Evolutionary conservation across 2,113 vertebrate species (phyloP).

Genomic region (Typhlomys cinereus): DNA sequence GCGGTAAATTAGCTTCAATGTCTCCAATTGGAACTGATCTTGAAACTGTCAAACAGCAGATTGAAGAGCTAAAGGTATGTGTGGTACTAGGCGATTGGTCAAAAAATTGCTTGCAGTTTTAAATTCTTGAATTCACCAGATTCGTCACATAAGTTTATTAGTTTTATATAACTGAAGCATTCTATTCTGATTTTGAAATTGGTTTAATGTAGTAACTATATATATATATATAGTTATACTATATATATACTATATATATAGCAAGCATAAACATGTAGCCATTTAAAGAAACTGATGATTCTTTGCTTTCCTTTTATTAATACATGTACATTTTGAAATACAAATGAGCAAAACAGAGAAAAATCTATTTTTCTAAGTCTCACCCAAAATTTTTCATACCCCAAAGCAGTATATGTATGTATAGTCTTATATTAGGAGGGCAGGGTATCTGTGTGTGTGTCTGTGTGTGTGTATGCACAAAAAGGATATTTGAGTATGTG

Average conservation of each 20-base stretch:
- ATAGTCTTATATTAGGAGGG: no score
- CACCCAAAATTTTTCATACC: not conserved
- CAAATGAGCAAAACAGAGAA: not conserved
- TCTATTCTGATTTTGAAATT: constrained; percentile 10
- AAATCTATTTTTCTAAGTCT: not conserved
- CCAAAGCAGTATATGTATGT: not conserved
- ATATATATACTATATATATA: no score
- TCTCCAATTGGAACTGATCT: constrained; percentile 97
- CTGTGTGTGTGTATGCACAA: not conserved
- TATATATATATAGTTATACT: no score
- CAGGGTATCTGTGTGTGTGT: no score
- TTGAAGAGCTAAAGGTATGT: constrained; percentile 96
- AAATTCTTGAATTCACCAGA: not conserved
- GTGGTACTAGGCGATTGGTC: not conserved
- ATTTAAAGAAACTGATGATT: constrained; percentile 21
- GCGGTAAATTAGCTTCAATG: constrained; percentile 95
- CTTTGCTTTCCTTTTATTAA: not conserved
- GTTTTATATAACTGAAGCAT: not conserved
- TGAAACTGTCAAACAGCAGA: constrained; percentile 99
- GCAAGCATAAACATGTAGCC: not conserved
- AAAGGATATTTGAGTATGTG: no score
- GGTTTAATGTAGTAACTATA: not conserved
- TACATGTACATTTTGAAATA: not conserved
- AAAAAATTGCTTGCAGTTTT: not conserved
- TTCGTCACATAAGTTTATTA: not conserved